Base-by-base conservation (phyloP, 2,888 invertebrate genomes). In the Perizoma affinitatum region DNA sequence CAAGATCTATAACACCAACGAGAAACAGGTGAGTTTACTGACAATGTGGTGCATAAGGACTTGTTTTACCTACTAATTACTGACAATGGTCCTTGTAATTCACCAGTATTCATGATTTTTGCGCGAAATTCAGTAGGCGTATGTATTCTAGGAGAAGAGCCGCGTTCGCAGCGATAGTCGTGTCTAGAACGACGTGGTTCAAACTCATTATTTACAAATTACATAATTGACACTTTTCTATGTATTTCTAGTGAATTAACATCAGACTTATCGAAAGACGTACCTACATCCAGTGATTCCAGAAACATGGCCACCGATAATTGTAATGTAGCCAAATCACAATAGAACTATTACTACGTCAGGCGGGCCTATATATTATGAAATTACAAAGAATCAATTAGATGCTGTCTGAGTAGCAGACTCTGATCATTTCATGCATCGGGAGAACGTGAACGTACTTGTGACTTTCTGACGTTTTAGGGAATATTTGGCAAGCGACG, bases 1-100 rank as follows among this genome's bases (percentile, higher is more conserved):
- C 94, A 94, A 94, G 92, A 94, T 94, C 94, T 94, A 94, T 92
- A 94, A 94, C 94, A 93, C 90, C 91, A 94, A 93, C 87, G 83
- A 90, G 84, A 90, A 88, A 86, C 78, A 86, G 82, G 78, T 89
- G 79, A 90, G 87, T 71, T 75, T 80, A 85, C 83, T 84, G 84
- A 83, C 83, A 86, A 87, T 88, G 89, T 88, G 87, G 85, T 88
- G 88, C 88, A 74, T 83, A 71, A 79, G 82, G 82, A 93, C 89
- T 85, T 86, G 83, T 86, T 83, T 79, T 72, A 72, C 76, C 78
- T 84, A 82, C 68, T 58, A 71, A 74, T 82, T 82, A 84, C 75
- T 83, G 82, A 81, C 81, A 88, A 91, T 91, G 91, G 92, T 91
- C 91, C 91, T 91, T 92, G 91, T 82, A 87, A 92, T 90, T 91